A percentile compares a stretch with the other conserved stretches of the same genome.
Evolutionary conservation across 1,140 invertebrate genomes (phyloP).

Genomic region (Rhopalosiphum maidis): DNA sequence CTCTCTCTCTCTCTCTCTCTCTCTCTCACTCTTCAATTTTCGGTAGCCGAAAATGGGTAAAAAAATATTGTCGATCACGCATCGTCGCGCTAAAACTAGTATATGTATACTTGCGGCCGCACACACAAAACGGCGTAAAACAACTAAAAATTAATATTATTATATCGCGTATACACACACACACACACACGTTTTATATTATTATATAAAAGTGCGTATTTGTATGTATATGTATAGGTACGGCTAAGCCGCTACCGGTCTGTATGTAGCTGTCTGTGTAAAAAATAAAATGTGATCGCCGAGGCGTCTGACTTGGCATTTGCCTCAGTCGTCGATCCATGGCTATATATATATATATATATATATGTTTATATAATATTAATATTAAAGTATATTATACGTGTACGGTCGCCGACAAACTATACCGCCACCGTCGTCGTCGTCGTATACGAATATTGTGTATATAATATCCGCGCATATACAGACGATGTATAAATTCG

Average conservation of each 20-base stretch:
- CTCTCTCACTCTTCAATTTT: background rate
- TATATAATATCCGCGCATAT: background rate
- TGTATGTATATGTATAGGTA: background rate
- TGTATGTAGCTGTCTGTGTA: background rate
- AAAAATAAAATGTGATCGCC: background rate
- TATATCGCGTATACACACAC: background rate
- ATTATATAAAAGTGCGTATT: background rate
- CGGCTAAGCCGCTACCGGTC: background rate
- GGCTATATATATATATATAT: background rate
- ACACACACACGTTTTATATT: background rate
- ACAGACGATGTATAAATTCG: background rate
- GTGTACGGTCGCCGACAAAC: background rate
- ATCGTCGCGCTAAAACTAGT: constrained; percentile 42
- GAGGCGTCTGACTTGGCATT: background rate
- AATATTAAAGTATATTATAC: background rate
- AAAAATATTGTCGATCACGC: constrained; percentile 32
- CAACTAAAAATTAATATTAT: constrained; percentile 28
- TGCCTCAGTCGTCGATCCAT: background rate
- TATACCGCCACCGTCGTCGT: too few relatives aligned
- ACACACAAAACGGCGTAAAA: background rate
- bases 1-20: background rate
- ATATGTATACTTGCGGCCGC: background rate
- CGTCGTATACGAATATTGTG: background rate
- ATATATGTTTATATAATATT: background rate
- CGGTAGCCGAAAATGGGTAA: background rate